Base-by-base conservation (phyloP, 64 coral and sea anemone species). In the Montipora capricornis region DNA sequence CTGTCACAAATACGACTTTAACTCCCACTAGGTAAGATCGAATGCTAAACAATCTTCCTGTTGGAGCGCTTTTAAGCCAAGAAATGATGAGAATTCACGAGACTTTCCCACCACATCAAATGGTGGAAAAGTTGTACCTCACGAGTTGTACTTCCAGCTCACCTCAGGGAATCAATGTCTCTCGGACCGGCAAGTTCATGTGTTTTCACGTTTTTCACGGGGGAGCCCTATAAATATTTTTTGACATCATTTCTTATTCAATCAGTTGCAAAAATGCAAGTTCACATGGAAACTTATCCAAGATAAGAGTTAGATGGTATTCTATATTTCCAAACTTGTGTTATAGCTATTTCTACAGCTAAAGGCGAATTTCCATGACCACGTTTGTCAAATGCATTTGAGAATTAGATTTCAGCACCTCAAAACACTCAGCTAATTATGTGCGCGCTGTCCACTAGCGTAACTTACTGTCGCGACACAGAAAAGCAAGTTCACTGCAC, bases 31-130 rank as follows among this genome's bases (percentile, higher is more conserved):
- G 29, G 29, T 29, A 29, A 29, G 29, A 29, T 29, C 29, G 29
- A 29, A 29, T 29, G 29, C 29, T 78, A 82, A 82, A 82, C 59
- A 59, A 82, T 82, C 51, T 82, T 11, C 53, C 53, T 57, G 10
- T 82, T 64, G 50, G 80, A 64, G 80, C 80, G 80, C 80, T 82
- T 82, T 82, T 59, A 82, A 82, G 80, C 80, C 80, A 82, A 82
- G 51, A 22, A 82, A 82, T 49, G 80, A 82, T 55, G 59, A 82
- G 80, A 82, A 82, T 82, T 57, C 80, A 82, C 57, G 52, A 82
- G 80, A 82, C 80, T 58, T 82, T 82, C 10, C 74, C 74, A 37
- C 80, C 80, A 82, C 80, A 61, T 82, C 80, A 82, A 82, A 80
- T 80, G 78, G 20, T 45, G 78, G 78, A 47, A 80, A 80, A 80